These are phyloP conservation scores for Psammodynastes pulverulentus DNA, from an alignment of 2,113 vertebrate genomes.

Conservation along the genomic window DNA sequence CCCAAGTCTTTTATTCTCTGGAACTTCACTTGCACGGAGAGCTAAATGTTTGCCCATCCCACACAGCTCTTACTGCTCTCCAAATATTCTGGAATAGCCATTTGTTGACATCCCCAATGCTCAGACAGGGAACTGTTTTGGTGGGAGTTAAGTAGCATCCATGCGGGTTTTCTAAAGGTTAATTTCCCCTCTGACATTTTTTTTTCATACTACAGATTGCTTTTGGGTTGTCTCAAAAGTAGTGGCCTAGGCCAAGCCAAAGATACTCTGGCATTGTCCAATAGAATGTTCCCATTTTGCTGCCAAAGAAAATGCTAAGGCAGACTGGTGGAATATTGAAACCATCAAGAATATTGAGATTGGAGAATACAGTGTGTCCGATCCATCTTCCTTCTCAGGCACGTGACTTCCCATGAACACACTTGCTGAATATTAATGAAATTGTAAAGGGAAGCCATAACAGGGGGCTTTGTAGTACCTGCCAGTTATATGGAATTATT, in stretches of 20 bases:
- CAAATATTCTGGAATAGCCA: constrained; percentile 33
- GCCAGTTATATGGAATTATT: constrained; percentile 20
- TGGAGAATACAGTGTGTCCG: neutral
- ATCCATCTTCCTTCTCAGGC: constrained; percentile 37
- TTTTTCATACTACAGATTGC: constrained; percentile 52
- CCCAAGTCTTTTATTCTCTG: constrained; percentile 9
- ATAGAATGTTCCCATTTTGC: neutral
- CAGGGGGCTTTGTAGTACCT: neutral
- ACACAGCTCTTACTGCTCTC: constrained; percentile 10
- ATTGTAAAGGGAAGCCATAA: neutral
- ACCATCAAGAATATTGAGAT: constrained; percentile 27
- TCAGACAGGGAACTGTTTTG: constrained; percentile 6
- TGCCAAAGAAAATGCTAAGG: constrained; percentile 41
- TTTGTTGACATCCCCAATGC: constrained; percentile 32
- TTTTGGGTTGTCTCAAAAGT: constrained; percentile 4
- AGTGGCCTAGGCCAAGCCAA: neutral
- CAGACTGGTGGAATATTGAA: constrained; percentile 1
- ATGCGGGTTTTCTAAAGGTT: constrained; percentile 14
- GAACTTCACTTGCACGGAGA: constrained; percentile 20
- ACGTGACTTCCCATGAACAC: constrained; percentile 25
- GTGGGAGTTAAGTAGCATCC: accelerated
- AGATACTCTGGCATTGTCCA: neutral
- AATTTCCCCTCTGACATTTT: constrained; percentile 38
- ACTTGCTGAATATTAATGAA: neutral
- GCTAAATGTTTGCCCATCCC: neutral